phyloP scores from a whole-genome alignment of 2,797 vertebrate species.

The Petrocephalus sullivani region DNA sequence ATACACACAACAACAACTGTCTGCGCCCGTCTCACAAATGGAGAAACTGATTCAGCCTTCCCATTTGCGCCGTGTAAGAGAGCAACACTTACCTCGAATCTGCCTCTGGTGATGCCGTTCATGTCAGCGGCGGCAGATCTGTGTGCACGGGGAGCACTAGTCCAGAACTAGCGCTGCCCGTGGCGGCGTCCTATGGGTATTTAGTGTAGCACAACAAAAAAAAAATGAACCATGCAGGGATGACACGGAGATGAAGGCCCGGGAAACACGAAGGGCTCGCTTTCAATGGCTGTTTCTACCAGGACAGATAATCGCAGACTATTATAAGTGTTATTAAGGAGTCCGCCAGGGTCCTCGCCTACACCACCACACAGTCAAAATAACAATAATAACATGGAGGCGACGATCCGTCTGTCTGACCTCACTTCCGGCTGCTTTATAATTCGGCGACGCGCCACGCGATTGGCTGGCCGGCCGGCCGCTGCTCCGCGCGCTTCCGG shows the following conservation, averaged over 20 bases:
- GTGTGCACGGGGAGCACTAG: conserved; percentile 41
- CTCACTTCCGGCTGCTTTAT: conserved; percentile 73
- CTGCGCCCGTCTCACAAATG: background rate
- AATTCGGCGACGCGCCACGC: conserved; percentile 48
- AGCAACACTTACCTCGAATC: conserved; percentile 67
- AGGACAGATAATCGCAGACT: conserved; percentile 46
- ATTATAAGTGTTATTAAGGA: conserved; percentile 47
- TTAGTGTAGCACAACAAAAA: conserved; percentile 43
- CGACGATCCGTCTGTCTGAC: conserved; percentile 68
- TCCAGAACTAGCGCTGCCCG: conserved; percentile 39
- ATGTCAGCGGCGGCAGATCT: conserved; percentile 61
- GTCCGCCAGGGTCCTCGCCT: conserved; percentile 52
- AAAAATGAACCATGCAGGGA: conserved; percentile 17
- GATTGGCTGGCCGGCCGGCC: conserved; percentile 20
- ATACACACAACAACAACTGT: conserved; percentile 1
- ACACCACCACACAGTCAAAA: conserved; percentile 71
- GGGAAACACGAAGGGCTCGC: conserved; percentile 47
- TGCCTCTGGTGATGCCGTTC: conserved; percentile 76
- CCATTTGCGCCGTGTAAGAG: conserved; percentile 27
- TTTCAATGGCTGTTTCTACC: conserved; percentile 52
- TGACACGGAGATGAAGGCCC: conserved; percentile 33
- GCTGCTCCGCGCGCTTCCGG: background rate
- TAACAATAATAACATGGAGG: conserved; percentile 79
- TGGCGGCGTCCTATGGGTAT: conserved; percentile 50
- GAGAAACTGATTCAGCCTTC: background rate